These are phyloP conservation scores for Margarornis squamiger DNA, from an alignment of 2,797 vertebrate species.

Conservation along the genomic window DNA sequence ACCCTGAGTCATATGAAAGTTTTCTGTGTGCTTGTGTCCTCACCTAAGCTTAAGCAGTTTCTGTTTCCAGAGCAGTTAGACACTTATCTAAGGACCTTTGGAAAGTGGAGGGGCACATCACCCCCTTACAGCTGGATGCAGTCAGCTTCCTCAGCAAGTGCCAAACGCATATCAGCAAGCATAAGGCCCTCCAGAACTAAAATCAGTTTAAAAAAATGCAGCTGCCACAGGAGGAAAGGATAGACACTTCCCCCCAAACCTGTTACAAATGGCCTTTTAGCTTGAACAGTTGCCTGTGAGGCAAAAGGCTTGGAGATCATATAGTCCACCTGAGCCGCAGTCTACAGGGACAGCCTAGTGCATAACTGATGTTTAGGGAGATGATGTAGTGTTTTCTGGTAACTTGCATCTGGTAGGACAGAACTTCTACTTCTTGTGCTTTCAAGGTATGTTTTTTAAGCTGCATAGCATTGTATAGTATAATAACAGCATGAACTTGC, in stretches of 20 bases:
- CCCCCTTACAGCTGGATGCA: neutral
- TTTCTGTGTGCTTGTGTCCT: neutral
- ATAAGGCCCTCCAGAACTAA: neutral
- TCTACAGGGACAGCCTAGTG: neutral
- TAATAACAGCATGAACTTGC: neutral
- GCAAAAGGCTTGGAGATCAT: neutral
- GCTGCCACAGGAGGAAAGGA: neutral
- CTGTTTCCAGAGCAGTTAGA: neutral
- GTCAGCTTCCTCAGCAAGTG: neutral
- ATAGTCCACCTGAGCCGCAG: neutral
- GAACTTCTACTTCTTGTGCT: neutral
- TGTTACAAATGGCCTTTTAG: neutral
- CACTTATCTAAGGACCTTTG: neutral
- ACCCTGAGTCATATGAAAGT: neutral
- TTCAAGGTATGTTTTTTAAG: neutral
- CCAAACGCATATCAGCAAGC: neutral
- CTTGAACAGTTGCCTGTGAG: neutral
- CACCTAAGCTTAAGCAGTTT: neutral
- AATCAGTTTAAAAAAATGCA: neutral
- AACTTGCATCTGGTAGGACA: neutral
- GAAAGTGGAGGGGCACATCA: fast-evolving
- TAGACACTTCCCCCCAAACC: neutral
- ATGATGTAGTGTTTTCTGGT: neutral
- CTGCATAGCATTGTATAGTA: neutral
- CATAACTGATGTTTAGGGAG: neutral